Conservation (phyloP, 2,797 vertebrate genomes). For the Vultur gryphus region DNA sequence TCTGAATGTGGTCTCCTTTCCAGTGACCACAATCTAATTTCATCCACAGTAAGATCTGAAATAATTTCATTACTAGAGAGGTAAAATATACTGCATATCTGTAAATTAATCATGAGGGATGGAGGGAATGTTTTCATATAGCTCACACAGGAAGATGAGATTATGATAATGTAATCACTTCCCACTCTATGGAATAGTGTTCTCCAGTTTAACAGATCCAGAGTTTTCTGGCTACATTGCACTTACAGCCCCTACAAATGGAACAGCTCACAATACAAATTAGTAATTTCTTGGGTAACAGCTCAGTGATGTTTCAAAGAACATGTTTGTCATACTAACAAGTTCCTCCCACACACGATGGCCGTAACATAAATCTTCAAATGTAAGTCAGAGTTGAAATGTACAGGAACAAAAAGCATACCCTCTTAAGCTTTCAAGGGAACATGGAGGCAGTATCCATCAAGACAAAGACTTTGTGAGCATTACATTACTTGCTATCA, state of each 20-base stretch:
- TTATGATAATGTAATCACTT: not conserved
- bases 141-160: not conserved
- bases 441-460: not conserved
- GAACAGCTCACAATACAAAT: not conserved
- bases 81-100: not conserved
- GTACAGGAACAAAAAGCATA: not conserved
- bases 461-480: not conserved
- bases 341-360: not conserved
- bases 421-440: not conserved
- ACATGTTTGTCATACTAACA: not conserved
- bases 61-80: not conserved
- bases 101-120: not conserved
- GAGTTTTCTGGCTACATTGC: not conserved
- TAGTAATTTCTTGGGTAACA: not conserved
- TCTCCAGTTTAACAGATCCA: not conserved
- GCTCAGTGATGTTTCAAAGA: not conserved
- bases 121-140: not conserved
- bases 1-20: not conserved
- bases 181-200: not conserved
- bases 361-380: not conserved
- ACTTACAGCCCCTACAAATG: not conserved
- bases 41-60: not conserved
- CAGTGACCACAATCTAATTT: not conserved
- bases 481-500: not conserved
- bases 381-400: not conserved